Conservation (phyloP, 1,140 invertebrate species). For the Drosophila setifemur region DNA sequence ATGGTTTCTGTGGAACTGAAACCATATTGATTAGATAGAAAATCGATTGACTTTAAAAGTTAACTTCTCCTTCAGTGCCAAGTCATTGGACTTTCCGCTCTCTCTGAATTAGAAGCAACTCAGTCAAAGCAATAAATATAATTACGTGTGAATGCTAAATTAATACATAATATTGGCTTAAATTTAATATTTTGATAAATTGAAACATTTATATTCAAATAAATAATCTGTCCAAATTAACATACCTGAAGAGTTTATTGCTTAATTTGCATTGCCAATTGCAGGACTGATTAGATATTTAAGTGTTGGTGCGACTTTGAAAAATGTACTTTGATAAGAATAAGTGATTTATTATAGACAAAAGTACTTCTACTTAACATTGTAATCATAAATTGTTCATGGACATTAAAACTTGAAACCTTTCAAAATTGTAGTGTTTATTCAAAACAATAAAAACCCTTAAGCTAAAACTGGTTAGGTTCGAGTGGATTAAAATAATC, state of each 20-base stretch:
- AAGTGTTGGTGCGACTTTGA: neutral
- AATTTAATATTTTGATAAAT: too few relatives aligned
- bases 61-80: neutral
- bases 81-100: neutral
- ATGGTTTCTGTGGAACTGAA: constrained; percentile 2
- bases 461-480: too few relatives aligned
- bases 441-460: too few relatives aligned
- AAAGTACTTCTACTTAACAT: neutral
- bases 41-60: neutral
- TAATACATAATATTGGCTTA: too few relatives aligned
- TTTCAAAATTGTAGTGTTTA: neutral
- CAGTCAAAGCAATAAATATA: too few relatives aligned
- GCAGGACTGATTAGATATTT: too few relatives aligned
- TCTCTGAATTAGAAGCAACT: neutral
- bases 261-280: too few relatives aligned
- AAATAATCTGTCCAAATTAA: too few relatives aligned
- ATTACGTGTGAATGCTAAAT: too few relatives aligned
- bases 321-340: constrained; percentile 1
- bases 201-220: too few relatives aligned
- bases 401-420: neutral
- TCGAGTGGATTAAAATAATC: too few relatives aligned
- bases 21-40: constrained; percentile 5
- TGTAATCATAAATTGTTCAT: neutral
- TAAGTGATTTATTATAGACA: constrained; percentile 8
- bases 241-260: too few relatives aligned